Percentiles rank a stretch among this genome's conserved stretches.
phyloP scores from a whole-genome alignment of 2,797 vertebrate species.

The Sylvia borin region DNA sequence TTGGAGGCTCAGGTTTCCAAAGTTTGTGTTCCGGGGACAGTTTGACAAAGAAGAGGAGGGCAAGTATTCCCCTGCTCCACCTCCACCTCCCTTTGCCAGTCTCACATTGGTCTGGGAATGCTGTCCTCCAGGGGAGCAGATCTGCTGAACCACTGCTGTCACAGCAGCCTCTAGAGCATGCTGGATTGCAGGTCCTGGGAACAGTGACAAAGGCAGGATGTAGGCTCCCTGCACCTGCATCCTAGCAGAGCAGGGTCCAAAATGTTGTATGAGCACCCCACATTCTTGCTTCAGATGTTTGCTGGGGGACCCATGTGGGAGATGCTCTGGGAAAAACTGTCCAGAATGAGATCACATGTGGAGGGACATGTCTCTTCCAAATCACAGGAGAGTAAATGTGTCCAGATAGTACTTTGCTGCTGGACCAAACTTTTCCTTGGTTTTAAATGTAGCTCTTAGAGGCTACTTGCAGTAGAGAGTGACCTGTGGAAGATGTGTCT shows the following conservation, averaged over 20 bases:
- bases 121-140: background rate
- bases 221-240: background rate
- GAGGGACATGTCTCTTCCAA: background rate
- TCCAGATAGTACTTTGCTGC: background rate
- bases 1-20: background rate
- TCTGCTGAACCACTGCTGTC: background rate
- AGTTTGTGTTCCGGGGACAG: background rate
- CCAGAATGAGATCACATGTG: background rate
- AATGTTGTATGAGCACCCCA: background rate
- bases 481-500: background rate
- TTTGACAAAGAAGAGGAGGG: background rate
- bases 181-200: background rate
- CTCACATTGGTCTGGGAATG: background rate
- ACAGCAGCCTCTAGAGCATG: background rate
- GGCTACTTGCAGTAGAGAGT: background rate
- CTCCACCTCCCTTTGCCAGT: background rate
- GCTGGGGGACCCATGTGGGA: background rate
- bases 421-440: background rate
- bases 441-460: background rate
- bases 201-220: background rate
- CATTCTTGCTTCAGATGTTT: background rate
- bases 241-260: background rate
- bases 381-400: background rate
- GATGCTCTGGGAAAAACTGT: background rate
- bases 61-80: background rate